Conservation (phyloP, 2,888 invertebrate genomes). For the Ceramica pisi region DNA sequence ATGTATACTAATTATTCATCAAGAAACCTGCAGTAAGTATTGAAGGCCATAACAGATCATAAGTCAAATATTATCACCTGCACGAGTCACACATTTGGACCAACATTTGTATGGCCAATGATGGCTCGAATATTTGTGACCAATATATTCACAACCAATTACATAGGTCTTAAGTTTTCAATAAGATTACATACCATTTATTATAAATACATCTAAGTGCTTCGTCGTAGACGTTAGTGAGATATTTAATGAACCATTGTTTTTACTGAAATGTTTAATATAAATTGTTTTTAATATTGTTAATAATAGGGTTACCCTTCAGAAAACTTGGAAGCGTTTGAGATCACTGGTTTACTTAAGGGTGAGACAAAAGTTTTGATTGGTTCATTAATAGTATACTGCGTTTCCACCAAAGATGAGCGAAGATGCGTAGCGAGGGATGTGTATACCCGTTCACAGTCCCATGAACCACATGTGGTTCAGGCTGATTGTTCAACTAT, state of each 20-base stretch:
- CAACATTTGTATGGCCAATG: slow-evolving; percentile 6
- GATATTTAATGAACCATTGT: neutral
- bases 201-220: neutral
- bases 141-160: slow-evolving; percentile 38
- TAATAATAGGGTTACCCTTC: slow-evolving; percentile 9
- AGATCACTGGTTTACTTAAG: slow-evolving; percentile 32
- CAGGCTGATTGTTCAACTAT: too few species aligned
- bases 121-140: slow-evolving; percentile 11
- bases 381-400: neutral
- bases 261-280: neutral
- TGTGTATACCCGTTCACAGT: too few species aligned
- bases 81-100: slow-evolving; percentile 11
- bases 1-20: neutral
- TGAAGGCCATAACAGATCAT: neutral
- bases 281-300: slow-evolving; percentile 9
- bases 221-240: neutral
- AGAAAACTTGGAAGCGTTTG: slow-evolving; percentile 34
- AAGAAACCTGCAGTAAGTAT: slow-evolving; percentile 6
- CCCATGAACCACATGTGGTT: too few species aligned
- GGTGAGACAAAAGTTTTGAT: neutral
- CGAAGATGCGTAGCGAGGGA: too few species aligned
- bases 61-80: slow-evolving; percentile 26
- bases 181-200: neutral
- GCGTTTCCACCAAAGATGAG: too few species aligned
- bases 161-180: neutral